Evolutionary conservation across 2,113 vertebrate species (phyloP), one percentile per base, ranked within the genome.

Genomic region (Parus major): DNA sequence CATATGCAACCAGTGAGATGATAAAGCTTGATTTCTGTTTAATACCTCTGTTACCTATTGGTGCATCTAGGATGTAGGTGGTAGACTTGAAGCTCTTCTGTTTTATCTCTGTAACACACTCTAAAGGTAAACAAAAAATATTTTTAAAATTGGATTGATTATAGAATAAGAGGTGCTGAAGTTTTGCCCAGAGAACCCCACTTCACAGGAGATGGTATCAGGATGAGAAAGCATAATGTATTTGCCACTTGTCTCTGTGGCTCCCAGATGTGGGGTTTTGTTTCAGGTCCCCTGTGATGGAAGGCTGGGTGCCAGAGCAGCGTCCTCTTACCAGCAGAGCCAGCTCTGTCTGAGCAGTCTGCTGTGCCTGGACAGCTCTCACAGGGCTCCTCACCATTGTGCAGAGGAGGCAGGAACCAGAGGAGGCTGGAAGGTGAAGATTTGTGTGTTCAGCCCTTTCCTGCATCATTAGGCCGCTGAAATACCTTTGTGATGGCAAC

Each of bases 301-400:
- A 46, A 61, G 12, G 28, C 25, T 76, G 41, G 8, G 3, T 56
- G 36, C 46, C n/a, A 41, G 33, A 47, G 68, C 3, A 0, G 11
- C 17, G 20, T 49, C 28, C 49, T 52, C 11, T 31, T 15, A 21
- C 13, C 12, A 56, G 49, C 41, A 77, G 49, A 59, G 36, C 25
- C n/a, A 53, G 25, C 61, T 75, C 22, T 39, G 21, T 28, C 49
- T 42, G 57, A 77, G 36, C 57, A 31, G 10, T 2, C 15, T 36
- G 10, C 13, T 3, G 2, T 29, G 27, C 19, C 42, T 41, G 73
- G 28, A 27, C 42, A 36, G 39, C 22, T 80, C 59, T 64, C 21
- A 13, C 52, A 4, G 0, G 4, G 60, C 70, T 88, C 36, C 50
- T 84, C 1, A 4, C 29, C 7, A 2, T 7, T 2, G 0, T 36